Evolutionary conservation across 2,888 invertebrate genomes (phyloP), one percentile per base, ranked within the genome.

Genomic region (Drosophila acutilabella): DNA sequence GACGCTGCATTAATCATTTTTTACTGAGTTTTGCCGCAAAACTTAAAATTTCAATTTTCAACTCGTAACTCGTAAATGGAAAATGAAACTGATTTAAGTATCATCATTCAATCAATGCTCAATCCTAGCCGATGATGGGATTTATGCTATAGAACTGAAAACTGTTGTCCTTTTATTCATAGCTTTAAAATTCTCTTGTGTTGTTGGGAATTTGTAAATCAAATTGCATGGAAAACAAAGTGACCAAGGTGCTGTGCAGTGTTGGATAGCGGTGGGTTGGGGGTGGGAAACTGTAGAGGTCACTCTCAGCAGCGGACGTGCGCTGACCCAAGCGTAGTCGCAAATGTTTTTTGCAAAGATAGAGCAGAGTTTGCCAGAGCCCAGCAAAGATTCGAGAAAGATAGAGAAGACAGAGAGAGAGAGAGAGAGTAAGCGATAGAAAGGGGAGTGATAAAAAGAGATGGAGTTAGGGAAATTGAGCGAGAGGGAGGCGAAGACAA

Each of bases 1-100:
- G 69, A 64, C 69, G 16, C 20, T 20, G 62, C 87, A 88, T 83
- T 84, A 86, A 88, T 84, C 83, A 84, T 84, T 84, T 86, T 75
- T 86, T 75, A 41, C 75, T 38, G 45, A 38, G 47, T 45, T 45
- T 50, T 78, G 56, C 60, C 57, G 50, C 54, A 65, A 68, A 78
- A 78, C 69, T 75, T 64, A 57, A 78, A 76, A 64, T 68, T 75
- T 80, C 71, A 75, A 68, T 75, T 77, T 74, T 45, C 59, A 58
- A 52, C 45, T 41, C 30, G 18, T 5, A 48, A 33, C 33, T 33
- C 18, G 45, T 44, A 26, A 8, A 23, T 30, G 30, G 30, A 30
- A 30, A 30, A 30, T 30, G 47, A 16, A 53, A 20, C 47, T 56
- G 50, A 41, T 45, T 70, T 53, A 42, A 52, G 53, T 53, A 51